A percentile compares a stretch with the other conserved stretches of the same genome.
Evolutionary conservation across 2,113 vertebrate genomes (phyloP).

Genomic region (Laterallus jamaicensis): DNA sequence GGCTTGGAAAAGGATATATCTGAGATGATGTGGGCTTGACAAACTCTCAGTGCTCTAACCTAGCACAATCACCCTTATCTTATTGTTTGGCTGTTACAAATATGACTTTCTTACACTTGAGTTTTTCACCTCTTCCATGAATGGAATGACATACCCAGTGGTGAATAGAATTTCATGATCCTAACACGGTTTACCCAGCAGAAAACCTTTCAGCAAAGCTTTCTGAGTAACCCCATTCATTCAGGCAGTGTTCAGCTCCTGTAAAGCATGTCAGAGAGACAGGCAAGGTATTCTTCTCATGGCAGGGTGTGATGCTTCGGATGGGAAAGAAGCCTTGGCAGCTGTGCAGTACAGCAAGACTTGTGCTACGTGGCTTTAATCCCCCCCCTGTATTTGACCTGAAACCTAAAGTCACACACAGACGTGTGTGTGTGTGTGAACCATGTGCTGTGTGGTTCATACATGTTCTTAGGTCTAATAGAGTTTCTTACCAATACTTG

Average conservation of each 20-base stretch:
- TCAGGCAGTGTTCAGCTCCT: not conserved
- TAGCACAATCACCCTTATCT: not conserved
- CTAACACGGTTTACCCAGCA: not conserved
- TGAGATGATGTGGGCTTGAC: not conserved
- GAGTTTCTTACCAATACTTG: not conserved
- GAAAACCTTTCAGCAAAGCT: not conserved
- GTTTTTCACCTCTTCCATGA: not conserved
- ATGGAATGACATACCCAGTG: not conserved
- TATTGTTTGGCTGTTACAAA: not conserved
- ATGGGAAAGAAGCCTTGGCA: not conserved
- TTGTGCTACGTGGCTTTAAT: not conserved
- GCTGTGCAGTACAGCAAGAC: fast-evolving
- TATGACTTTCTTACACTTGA: not conserved
- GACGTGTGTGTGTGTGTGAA: too few relatives aligned
- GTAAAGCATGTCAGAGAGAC: not conserved
- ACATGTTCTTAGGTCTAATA: not conserved
- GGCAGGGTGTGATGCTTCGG: not conserved
- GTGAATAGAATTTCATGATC: not conserved
- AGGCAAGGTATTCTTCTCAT: not conserved
- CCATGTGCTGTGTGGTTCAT: not conserved
- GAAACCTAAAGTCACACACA: not conserved
- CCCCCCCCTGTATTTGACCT: not conserved
- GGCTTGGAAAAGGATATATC: not conserved
- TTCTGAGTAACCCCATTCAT: not conserved
- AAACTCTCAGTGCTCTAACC: not conserved